These are phyloP conservation scores for Tympanoctomys barrerae DNA, from an alignment of 2,797 vertebrate species.

Conservation along the genomic window DNA sequence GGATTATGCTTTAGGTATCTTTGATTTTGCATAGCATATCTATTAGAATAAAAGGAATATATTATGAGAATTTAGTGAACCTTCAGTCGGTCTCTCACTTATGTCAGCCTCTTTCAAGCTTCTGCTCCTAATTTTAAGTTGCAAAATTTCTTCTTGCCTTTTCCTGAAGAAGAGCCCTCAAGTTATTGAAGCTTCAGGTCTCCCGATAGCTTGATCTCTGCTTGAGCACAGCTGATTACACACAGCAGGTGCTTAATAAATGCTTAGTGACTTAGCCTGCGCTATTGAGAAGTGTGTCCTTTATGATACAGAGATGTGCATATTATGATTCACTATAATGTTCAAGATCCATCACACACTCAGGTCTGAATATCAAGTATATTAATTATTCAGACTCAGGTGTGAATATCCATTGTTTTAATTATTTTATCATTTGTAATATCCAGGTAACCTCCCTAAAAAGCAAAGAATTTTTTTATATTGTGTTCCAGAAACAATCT, in stretches of 20 bases:
- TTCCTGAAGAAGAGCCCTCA: background rate
- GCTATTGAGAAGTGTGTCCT: background rate
- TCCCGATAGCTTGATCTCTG: background rate
- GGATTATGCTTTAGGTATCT: background rate
- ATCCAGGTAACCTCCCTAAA: background rate
- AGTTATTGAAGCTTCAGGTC: background rate
- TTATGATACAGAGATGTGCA: background rate
- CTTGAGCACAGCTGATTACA: background rate
- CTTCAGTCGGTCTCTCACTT: background rate
- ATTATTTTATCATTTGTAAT: conserved; percentile 31
- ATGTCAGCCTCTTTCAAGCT: background rate
- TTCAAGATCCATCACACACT: background rate
- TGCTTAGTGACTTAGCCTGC: background rate
- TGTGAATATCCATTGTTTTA: background rate
- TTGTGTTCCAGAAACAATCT: background rate
- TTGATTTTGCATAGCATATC: background rate
- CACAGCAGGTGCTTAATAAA: background rate
- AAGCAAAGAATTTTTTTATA: conserved; percentile 30
- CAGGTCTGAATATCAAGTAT: background rate
- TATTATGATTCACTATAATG: background rate
- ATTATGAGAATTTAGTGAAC: background rate
- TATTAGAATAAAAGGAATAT: background rate
- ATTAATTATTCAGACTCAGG: background rate
- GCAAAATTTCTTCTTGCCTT: background rate
- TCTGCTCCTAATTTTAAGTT: background rate